Evolutionary conservation across 2,113 vertebrate species (phyloP), one percentile per base, ranked within the genome.

Genomic region (Lycaon pictus): DNA sequence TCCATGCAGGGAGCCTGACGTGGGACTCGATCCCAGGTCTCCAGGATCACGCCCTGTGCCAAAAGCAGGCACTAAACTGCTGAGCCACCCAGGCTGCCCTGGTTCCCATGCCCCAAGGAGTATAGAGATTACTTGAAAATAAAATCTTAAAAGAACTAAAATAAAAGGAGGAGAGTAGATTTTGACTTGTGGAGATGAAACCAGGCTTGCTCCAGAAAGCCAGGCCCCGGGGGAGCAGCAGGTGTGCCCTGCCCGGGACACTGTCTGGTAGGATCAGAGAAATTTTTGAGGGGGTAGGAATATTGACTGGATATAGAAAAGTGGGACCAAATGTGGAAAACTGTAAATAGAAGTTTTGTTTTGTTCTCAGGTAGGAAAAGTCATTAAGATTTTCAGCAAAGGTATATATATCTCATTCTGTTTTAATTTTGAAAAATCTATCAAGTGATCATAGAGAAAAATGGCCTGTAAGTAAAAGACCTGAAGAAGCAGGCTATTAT

Each of bases 341-440:
- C 92, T 86, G 86, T 81, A 69, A 90, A 2, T 63, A 13, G 29
- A 80, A 87, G 48, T 51, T 65, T 74, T 96, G 27, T 87, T 80
- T 92, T 74, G 35, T 84, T 84, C 74, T 51, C 58, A 15, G 15
- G 12, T 35, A 58, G 48, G 62, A 84, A 94, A 76, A 56, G 43
- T 87, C 48, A 81, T 80, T 80, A 86, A 74, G 27, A 80, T 95
- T 95, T 88, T 95, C 55, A 58, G 7, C 29, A 89, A 69, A 13
- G 27, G 25, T 32, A 3, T 69, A 77, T 51, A 63, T 12, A 35
- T 63, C 43, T 72, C 71, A 72, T 72, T 1, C 43, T 77, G 4
- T 79, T 89, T 79, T 35, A 55, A 69, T 84, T 88, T 92, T 88
- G 65, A 90, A 79, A 93, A 93, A 13, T 60, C 72, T 72, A 0